phyloP scores from a whole-genome alignment of 2,113 vertebrate genomes.

The Lepus americanus region DNA sequence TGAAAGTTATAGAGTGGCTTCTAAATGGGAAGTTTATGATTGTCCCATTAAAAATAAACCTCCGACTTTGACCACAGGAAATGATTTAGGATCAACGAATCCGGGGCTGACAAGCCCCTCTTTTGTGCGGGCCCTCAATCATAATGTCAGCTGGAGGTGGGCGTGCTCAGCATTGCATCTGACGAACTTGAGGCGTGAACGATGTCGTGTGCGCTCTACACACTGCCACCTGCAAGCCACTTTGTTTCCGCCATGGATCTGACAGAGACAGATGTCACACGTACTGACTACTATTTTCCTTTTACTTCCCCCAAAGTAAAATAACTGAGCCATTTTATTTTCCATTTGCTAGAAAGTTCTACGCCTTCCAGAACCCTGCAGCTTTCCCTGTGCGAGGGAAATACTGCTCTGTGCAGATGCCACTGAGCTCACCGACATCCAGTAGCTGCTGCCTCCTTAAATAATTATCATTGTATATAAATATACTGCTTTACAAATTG shows the following conservation, averaged over 20 bases:
- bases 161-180: background rate
- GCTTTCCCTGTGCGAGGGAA: background rate
- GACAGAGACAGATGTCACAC: background rate
- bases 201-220: background rate
- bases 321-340: slow-evolving; percentile 16
- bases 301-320: slow-evolving; percentile 8
- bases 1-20: slow-evolving; percentile 14
- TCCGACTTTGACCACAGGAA: slow-evolving; percentile 51
- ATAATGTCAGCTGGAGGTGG: background rate
- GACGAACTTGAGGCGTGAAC: background rate
- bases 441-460: background rate
- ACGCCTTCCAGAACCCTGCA: background rate
- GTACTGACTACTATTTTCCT: slow-evolving; percentile 25
- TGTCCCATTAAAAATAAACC: slow-evolving; percentile 62
- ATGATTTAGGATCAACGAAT: slow-evolving; percentile 41
- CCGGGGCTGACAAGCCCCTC: background rate
- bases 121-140: slow-evolving; percentile 43
- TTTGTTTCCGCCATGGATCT: slow-evolving; percentile 15
- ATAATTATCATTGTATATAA: background rate
- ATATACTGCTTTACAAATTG: background rate
- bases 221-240: background rate
- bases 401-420: background rate
- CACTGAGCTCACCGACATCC: background rate
- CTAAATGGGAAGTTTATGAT: slow-evolving; percentile 50
- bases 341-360: slow-evolving; percentile 26